Evolutionary conservation across 2,113 vertebrate species (phyloP).

Genomic region (Galbula dea): DNA sequence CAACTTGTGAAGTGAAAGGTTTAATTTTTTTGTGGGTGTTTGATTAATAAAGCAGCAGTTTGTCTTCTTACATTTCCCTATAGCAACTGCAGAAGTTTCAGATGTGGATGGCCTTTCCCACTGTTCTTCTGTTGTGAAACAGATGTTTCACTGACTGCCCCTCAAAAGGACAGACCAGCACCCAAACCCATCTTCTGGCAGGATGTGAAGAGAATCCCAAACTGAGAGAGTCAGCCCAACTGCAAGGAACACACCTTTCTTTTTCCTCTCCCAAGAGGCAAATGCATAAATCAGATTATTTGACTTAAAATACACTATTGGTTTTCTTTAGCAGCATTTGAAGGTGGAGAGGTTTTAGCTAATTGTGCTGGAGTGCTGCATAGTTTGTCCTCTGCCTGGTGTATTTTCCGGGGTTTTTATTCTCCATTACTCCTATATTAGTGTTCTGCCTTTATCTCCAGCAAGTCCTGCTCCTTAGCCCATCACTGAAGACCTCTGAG

Average conservation of each 20-base stretch:
- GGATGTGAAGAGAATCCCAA: not conserved
- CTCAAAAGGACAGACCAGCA: not conserved
- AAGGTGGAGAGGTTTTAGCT: not conserved
- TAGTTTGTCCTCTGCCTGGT: not conserved
- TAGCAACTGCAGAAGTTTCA: slow-evolving; percentile 1
- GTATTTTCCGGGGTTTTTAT: not conserved
- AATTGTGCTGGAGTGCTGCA: not conserved
- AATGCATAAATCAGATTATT: not conserved
- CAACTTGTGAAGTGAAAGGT: not conserved
- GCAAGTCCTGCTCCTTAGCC: not conserved
- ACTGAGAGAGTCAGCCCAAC: not conserved
- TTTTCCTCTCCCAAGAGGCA: not conserved
- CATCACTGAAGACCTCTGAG: not conserved
- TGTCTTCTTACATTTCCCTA: slow-evolving; percentile 1
- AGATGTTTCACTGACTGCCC: not conserved
- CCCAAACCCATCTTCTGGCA: not conserved
- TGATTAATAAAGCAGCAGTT: slow-evolving; percentile 47
- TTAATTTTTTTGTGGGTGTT: slow-evolving; percentile 33
- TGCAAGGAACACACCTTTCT: not conserved
- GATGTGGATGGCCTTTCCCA: not conserved
- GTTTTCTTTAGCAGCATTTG: not conserved
- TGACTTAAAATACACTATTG: accelerated
- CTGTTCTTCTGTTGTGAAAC: not conserved
- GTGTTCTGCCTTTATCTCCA: not conserved
- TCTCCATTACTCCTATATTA: not conserved